Base-by-base conservation (phyloP, 2,797 vertebrate species). In the Sebastes wilsoni region DNA sequence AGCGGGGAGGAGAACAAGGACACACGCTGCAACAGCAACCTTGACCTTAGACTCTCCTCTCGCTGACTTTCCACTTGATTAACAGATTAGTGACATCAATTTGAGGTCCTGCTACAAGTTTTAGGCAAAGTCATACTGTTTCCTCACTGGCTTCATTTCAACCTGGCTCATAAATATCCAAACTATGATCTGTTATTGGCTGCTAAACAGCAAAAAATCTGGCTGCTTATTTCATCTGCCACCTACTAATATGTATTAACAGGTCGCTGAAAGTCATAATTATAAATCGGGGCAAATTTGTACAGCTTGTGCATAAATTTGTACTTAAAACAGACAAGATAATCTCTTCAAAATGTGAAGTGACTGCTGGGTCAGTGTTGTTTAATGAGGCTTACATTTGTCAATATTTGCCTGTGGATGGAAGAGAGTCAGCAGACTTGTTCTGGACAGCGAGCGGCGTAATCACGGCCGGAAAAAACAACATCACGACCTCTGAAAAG, bases 41-140 rank as follows among this genome's bases (percentile, higher is more conserved):
- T 74, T 89, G 83, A 85, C 87, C 82, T 88, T 88, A 76, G 89
- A 25, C 80, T 84, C 64, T 82, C 54, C 76, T 77, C 74, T 82
- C 67, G n/a, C 22, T 75, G 20, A 22, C 46, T 83, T 84, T 80
- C 76, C 73, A 70, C 32, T 73, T 36, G 77, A 78, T 70, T 82
- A 83, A 66, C 84, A 78, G 68, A 89, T 89, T 76, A 80, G 71
- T 80, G 85, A 85, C 65, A 13, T 85, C 77, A 83, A 64, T 59
- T 55, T 80, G 60, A 74, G 55, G 38, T 68, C 69, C 59, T 54
- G 32, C 55, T 77, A 73, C 68, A 85, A 52, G 56, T 81, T 79
- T 83, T 55, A 77, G 25, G 59, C 46, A 34, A 75, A 82, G 72
- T 77, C 73, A 75, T 30, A 23, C 60, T 46, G 6, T 10, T 36